Evolutionary conservation across 1,140 invertebrate species (phyloP).

Genomic region (Chironomus striatipennis): DNA sequence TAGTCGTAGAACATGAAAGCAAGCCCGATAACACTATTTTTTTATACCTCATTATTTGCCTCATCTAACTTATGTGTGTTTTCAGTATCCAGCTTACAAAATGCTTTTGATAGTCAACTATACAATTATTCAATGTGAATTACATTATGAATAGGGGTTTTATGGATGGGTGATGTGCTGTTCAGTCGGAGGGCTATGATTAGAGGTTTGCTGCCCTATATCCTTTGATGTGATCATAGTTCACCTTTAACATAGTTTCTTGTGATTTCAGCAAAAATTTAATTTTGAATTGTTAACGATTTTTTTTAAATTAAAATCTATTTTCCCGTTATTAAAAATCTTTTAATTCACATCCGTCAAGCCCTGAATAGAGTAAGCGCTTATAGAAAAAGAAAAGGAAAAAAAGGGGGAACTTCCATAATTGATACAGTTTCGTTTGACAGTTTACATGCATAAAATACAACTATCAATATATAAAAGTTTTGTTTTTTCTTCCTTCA

Average conservation of each 20-base stretch:
- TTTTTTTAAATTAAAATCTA: no score
- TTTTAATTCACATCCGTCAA: no score
- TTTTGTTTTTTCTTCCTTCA: not conserved
- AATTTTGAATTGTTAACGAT: no score
- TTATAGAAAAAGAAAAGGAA: not conserved
- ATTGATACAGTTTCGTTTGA: conserved; percentile 20
- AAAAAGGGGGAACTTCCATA: conserved; percentile 6
- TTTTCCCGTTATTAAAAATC: no score
- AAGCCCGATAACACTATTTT: not conserved
- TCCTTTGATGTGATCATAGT: no score
- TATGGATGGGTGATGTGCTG: no score
- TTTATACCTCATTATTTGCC: not conserved
- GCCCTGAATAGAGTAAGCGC: no score
- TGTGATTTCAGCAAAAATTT: no score
- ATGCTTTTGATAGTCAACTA: conserved; percentile 13
- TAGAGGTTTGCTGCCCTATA: no score
- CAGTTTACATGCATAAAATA: conserved; percentile 23
- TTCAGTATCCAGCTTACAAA: not conserved
- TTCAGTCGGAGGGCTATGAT: no score
- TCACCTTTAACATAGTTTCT: no score
- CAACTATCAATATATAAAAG: conserved; percentile 6
- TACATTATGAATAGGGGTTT: not conserved
- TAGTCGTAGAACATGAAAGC: not conserved
- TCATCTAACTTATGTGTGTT: no score
- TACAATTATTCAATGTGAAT: conserved; percentile 14